phyloP scores from a whole-genome alignment of 2,797 vertebrate species.

The Cyclura pinguis region DNA sequence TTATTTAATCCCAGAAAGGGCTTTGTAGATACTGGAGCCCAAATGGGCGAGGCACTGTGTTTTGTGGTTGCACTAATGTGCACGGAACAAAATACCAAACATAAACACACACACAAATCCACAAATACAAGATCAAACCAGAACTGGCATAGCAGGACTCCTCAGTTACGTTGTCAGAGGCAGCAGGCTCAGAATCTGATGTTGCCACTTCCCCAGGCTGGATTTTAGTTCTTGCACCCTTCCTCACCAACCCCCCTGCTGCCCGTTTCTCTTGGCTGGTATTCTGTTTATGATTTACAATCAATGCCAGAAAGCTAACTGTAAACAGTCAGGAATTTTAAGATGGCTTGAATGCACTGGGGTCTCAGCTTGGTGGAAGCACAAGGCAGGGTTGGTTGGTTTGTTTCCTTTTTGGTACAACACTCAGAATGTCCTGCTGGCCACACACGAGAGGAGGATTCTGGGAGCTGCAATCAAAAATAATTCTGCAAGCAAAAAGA shows the following conservation, averaged over 20 bases:
- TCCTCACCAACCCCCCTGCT: not conserved
- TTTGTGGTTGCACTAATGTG: conserved; percentile 27
- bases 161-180: not conserved
- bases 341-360: conserved; percentile 5
- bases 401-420: too few species aligned
- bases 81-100: conserved; percentile 20
- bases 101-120: not conserved
- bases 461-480: too few species aligned
- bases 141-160: conserved; percentile 28
- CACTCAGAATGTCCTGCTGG: too few species aligned
- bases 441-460: too few species aligned
- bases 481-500: not conserved
- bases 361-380: not conserved
- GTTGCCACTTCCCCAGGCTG: not conserved
- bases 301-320: not conserved
- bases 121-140: conserved; percentile 29
- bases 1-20: conserved; percentile 27
- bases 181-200: not conserved
- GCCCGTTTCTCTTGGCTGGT: not conserved
- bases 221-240: not conserved
- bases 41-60: conserved; percentile 36
- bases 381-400: too few species aligned
- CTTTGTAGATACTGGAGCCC: conserved; percentile 28
- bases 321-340: not conserved
- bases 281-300: not conserved